Base-by-base conservation (phyloP, 23 tunicate species). In the Ascidia mentula region DNA sequence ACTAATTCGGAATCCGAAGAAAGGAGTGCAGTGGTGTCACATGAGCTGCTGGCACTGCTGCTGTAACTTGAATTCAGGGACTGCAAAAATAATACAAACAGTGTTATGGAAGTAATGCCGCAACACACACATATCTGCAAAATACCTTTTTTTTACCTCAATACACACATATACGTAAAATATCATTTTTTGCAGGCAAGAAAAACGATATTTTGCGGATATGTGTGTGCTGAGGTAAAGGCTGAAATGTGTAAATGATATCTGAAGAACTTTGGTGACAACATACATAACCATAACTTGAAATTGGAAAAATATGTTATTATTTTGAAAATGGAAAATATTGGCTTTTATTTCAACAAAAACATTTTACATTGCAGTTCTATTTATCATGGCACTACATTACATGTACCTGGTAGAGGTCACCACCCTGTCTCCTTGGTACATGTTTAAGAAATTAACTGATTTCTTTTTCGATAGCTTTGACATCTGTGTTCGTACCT, bases 381-480 rank as follows among this genome's bases (percentile, higher is more conserved):
- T 42, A 42, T 42, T 42, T 42, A 42, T 42, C 12, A 42, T 42
- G 53, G 15, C 53, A 42, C 53, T 42, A 42, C 53, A 42, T 42
- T 42, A 42, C 53, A 42, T 42, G 53, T 42, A 42, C 53, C 53
- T 42, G 12, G 53, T 42, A 42, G 53, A 42, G 53, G 53, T 42
- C 53, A 42, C 53, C 53, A 42, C 53, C 53, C 53, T 42, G 53
- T 42, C 53, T 42, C 53, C 53, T 42, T 42, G 53, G 53, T 42
- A 15, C 53, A 42, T 42, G n/a, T n/a, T n/a, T n/a, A n/a, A n/a
- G n/a, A n/a, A n/a, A n/a, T n/a, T n/a, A n/a, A n/a, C n/a, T n/a
- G 53, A 42, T 42, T 42, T 42, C 53, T 42, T 69, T 69, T 69
- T 69, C 32, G 32, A 24, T 69, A 69, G 72, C 72, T 69, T 24